Percentiles rank a stretch among this genome's conserved stretches.
Conservation (phyloP, 2,113 vertebrate species). For the Vanacampus margaritifer region DNA sequence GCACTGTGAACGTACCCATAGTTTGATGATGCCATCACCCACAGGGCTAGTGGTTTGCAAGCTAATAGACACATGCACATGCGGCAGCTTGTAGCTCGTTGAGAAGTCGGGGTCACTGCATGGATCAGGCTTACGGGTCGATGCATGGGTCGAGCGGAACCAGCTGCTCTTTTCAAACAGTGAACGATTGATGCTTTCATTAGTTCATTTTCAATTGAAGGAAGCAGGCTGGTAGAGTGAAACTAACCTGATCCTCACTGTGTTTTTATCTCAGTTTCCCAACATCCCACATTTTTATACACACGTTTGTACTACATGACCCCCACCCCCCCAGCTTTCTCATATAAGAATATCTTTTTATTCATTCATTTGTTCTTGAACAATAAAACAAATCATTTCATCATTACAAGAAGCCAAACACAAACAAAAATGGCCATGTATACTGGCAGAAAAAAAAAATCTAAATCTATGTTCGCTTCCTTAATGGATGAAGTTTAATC, state of each 20-base stretch:
- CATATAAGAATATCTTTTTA: no score
- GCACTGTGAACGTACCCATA: no score
- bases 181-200: not conserved
- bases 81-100: not conserved
- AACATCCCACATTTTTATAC: not conserved
- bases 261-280: not conserved
- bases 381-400: no score
- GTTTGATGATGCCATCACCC: no score
- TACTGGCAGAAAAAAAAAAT: no score
- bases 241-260: not conserved
- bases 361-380: no score
- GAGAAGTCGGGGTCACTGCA: not conserved
- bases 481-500: no score
- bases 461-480: no score
- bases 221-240: not conserved
- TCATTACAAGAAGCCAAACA: no score
- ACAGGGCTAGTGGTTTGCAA: not conserved
- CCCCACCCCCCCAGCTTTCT: no score
- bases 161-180: not conserved
- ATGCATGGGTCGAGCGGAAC: not conserved
- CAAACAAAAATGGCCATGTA: no score
- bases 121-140: not conserved
- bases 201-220: not conserved
- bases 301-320: no score
- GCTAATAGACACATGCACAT: not conserved